Evolutionary conservation across 2,113 vertebrate species (phyloP).

Genomic region (Isurus oxyrinchus): DNA sequence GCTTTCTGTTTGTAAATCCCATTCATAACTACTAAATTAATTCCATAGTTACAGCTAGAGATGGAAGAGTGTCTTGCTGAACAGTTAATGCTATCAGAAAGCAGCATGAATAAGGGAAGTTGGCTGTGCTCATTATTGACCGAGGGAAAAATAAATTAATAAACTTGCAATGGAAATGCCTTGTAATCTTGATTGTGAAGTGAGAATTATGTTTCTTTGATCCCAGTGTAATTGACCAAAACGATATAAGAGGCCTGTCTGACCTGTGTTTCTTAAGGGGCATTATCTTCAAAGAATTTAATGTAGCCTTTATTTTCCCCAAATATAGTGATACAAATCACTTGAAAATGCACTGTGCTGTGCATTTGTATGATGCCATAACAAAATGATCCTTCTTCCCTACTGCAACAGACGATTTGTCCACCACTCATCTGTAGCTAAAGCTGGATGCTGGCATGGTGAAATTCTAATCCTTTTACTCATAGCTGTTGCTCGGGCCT

Average conservation of each 20-base stretch:
- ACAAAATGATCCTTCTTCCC: neutral
- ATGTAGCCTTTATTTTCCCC: neutral
- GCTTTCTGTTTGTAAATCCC: neutral
- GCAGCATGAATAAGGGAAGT: neutral
- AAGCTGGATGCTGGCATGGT: neutral
- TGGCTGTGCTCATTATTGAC: neutral
- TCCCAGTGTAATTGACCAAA: neutral
- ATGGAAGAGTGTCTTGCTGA: neutral
- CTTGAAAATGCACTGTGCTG: neutral
- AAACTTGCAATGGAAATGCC: neutral
- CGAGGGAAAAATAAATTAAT: neutral
- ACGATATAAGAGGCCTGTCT: neutral
- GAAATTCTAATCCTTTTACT: neutral
- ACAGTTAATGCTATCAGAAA: neutral
- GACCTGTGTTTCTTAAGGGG: neutral
- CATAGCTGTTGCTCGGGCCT: neutral
- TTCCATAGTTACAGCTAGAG: neutral
- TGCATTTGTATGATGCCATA: neutral
- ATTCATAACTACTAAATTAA: neutral
- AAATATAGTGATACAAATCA: neutral
- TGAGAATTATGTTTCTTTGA: neutral
- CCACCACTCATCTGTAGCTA: neutral
- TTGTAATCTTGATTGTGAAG: neutral
- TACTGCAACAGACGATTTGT: neutral
- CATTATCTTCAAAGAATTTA: neutral